phyloP scores from a whole-genome alignment of 2,888 invertebrate genomes.

The Lasioglossum malachurum region DNA sequence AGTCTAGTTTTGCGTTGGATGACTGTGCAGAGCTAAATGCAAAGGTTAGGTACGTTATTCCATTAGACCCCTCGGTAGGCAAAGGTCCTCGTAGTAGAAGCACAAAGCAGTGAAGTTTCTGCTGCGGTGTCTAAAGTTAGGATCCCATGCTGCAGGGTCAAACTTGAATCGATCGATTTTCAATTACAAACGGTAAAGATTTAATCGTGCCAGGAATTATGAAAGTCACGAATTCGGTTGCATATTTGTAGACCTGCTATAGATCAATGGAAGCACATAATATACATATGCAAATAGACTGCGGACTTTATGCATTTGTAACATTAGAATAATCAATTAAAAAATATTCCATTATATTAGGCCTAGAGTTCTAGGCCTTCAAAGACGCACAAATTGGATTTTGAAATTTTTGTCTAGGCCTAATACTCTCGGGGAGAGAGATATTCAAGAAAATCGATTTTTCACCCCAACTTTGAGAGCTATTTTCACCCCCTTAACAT shows the following conservation, averaged over 20 bases:
- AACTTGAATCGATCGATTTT: not conserved
- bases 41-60: not conserved
- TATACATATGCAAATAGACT: too few species aligned
- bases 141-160: not conserved
- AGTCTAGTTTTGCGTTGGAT: not conserved
- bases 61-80: not conserved
- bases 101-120: not conserved
- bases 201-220: not conserved
- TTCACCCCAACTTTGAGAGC: too few species aligned
- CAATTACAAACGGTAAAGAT: not conserved
- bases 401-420: too few species aligned
- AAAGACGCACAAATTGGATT: too few species aligned
- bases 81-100: not conserved
- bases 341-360: too few species aligned
- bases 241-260: not conserved
- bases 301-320: too few species aligned
- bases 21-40: not conserved
- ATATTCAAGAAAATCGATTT: too few species aligned
- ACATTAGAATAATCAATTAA: too few species aligned
- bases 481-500: too few species aligned
- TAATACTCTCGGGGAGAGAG: too few species aligned
- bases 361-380: too few species aligned
- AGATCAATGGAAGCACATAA: not conserved
- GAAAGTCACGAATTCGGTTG: not conserved
- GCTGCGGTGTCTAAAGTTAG: conserved; percentile 5